phyloP scores from a whole-genome alignment of 2,888 invertebrate genomes.

The Callyntrura guangdongensis region DNA sequence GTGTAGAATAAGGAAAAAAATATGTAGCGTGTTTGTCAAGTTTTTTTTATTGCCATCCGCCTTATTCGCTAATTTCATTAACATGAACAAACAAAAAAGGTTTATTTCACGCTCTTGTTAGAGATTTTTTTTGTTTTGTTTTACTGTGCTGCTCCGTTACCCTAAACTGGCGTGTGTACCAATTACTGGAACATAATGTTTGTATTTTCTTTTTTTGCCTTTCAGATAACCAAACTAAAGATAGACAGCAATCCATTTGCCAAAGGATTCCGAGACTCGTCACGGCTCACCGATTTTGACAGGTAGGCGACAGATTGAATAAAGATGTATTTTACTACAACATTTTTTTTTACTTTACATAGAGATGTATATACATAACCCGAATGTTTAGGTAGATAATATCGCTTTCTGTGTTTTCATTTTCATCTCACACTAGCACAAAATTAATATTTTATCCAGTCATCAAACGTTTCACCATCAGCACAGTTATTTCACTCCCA shows the following conservation, averaged over 20 bases:
- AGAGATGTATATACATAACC: no score
- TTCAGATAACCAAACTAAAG: constrained; percentile 98
- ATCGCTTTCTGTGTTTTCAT: background rate
- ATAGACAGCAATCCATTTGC: constrained; percentile 99
- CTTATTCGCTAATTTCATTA: constrained; percentile 72
- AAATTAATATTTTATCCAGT: constrained; percentile 36
- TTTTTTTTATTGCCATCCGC: constrained; percentile 49
- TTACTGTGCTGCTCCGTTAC: constrained; percentile 4
- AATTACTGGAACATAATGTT: constrained; percentile 85
- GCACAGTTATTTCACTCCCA: constrained; percentile 2
- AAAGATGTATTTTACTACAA: background rate
- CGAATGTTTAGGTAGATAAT: no score
- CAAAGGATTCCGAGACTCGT: constrained; percentile 98
- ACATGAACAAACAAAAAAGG: constrained; percentile 39
- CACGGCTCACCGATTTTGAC: constrained; percentile 97
- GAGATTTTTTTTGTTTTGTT: constrained; percentile 56
- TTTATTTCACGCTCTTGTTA: constrained; percentile 64
- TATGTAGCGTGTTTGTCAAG: constrained; percentile 22
- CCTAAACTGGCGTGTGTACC: constrained; percentile 65
- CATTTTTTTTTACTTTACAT: no score
- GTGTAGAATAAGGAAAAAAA: background rate
- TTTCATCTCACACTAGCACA: background rate
- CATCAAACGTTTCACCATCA: constrained; percentile 35
- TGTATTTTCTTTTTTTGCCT: constrained; percentile 85
- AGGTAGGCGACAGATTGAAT: constrained; percentile 87